These are phyloP conservation scores for zebrafish (Danio rerio) DNA, from an alignment of 2,113 vertebrate species.

Conservation along the genomic window GRCz12tu NC_133196.1:3825501-3826000, in stretches of 20 bases:
- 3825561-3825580: not conserved
- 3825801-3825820: not conserved
- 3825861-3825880: not conserved
- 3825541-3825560: not conserved
- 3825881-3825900: too few relatives aligned
- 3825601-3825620: not conserved
- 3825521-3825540: not conserved
- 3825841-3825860: not conserved
- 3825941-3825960: too few relatives aligned
- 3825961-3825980: too few relatives aligned
- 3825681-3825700: constrained; percentile 55
- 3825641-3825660: constrained; percentile 67
- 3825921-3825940: too few relatives aligned
- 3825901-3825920: too few relatives aligned
- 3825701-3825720: constrained; percentile 76
- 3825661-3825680: constrained; percentile 57
- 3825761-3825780: not conserved
- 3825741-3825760: constrained; percentile 36
- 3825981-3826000: too few relatives aligned
- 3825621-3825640: constrained; percentile 48
- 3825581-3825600: not conserved
- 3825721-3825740: constrained; percentile 63
- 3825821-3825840: not conserved
- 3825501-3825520: not conserved
- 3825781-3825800: not conserved